Percentiles rank a stretch among this genome's conserved stretches.
Evolutionary conservation across 2,797 vertebrate genomes (phyloP).

Genomic region (Sebastes trivittatus): DNA sequence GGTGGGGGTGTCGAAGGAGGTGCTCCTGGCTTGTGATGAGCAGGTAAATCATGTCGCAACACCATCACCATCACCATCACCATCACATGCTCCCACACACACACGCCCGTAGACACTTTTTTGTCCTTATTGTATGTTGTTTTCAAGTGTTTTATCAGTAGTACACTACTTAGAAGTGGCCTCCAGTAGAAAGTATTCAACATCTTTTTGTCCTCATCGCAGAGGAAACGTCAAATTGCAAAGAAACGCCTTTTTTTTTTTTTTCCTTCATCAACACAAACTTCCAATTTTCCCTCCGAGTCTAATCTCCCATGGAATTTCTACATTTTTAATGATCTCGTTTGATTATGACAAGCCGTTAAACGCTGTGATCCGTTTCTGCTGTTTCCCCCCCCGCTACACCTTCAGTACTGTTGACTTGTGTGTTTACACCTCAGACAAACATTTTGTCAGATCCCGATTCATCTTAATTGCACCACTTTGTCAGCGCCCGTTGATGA

Average conservation of each 20-base stretch:
- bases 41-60: slow-evolving; percentile 17
- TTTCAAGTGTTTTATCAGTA: neutral
- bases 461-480: slow-evolving; percentile 71
- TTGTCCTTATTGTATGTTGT: neutral
- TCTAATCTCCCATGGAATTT: slow-evolving; percentile 41
- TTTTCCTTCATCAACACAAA: slow-evolving; percentile 16
- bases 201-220: neutral
- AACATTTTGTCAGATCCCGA: slow-evolving; percentile 71
- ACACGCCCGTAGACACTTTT: neutral
- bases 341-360: slow-evolving; percentile 71
- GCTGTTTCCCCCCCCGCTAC: neutral
- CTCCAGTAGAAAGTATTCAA: neutral
- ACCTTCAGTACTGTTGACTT: slow-evolving; percentile 59
- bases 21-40: neutral
- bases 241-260: neutral
- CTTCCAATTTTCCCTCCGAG: slow-evolving; percentile 12
- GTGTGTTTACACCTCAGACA: slow-evolving; percentile 78
- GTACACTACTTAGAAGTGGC: neutral
- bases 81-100: neutral
- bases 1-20: neutral
- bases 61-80: neutral
- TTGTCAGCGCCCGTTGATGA: slow-evolving; percentile 67
- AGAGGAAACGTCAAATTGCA: neutral
- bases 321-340: slow-evolving; percentile 52
- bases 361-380: slow-evolving; percentile 62